Evolutionary conservation across 2,797 vertebrate species (phyloP).

Genomic region (Smutsia gigantea): DNA sequence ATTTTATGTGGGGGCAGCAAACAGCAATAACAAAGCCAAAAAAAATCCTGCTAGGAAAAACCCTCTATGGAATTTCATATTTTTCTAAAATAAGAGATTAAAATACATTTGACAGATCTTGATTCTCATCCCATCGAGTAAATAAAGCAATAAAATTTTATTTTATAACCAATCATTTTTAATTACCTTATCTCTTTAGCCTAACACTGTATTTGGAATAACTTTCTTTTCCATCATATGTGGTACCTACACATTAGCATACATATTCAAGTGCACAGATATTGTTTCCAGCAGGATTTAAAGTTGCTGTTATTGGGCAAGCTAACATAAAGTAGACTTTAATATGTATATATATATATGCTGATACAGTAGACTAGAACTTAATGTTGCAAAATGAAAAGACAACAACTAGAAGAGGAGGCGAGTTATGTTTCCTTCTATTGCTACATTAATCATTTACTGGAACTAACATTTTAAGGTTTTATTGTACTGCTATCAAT

Average conservation of each 20-base stretch:
- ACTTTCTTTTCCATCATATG: neutral
- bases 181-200: neutral
- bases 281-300: neutral
- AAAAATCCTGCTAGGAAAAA: neutral
- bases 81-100: neutral
- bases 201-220: neutral
- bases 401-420: neutral
- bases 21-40: neutral
- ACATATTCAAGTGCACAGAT: neutral
- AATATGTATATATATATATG: neutral
- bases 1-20: neutral
- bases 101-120: neutral
- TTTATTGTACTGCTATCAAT: neutral
- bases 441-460: neutral
- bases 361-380: neutral
- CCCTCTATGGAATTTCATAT: neutral
- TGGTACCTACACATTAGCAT: neutral
- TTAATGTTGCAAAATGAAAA: neutral
- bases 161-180: neutral
- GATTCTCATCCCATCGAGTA: neutral
- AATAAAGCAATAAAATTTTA: neutral
- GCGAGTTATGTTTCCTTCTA: neutral
- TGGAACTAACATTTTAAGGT: neutral
- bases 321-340: neutral
- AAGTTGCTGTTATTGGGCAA: neutral